Base-by-base conservation (phyloP, 2,888 invertebrate genomes). In the Beris chalybata region DNA sequence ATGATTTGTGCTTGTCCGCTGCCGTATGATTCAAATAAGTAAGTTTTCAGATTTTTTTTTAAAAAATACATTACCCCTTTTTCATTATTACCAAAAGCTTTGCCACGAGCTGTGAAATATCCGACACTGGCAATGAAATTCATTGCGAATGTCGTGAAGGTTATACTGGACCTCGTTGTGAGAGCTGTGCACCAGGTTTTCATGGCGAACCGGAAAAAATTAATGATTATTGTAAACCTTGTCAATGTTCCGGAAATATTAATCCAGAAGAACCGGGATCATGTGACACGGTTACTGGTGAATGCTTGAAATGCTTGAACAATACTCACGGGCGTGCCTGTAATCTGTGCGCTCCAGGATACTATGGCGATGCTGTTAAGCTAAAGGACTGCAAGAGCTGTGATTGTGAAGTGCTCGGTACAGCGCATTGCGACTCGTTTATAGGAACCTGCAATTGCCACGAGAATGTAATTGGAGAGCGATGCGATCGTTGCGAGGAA, bases 161-260 rank as follows among this genome's bases (percentile, higher is more conserved):
- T 0, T 98, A 98, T 76, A 93, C 92, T 29, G 97, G 97, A 0
- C 86, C 89, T 0, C 85, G 90, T 31, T 99, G 98, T 80, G 90
- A 97, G 71, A 87, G 86, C 63, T 99, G 99, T 77, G 89, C 90
- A 0, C 87, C 93, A 44, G 98, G 99, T 3, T 97, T 85, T 80
- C 98, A 87, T 75, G 99, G 99, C 0, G 81, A 85, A 58, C 97
- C 97, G 0, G 90, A 92, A 65, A 74, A 75, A 22, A 54, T 75
- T 84, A 90, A 87, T 1, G 91, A 94, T 71, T 85, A 84, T 74
- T 98, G 98, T 79, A 89, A 90, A 74, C 90, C 89, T 0, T 99
- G 98, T 80, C 85, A 92, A 71, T 99, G 98, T 78, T 97, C 94
- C 4, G 94, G 93, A 5, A 99, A 99, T 80, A 97, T 98, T 70